Base-by-base conservation (phyloP, 2,888 invertebrate genomes). In the Scaptomyza parva region DNA sequence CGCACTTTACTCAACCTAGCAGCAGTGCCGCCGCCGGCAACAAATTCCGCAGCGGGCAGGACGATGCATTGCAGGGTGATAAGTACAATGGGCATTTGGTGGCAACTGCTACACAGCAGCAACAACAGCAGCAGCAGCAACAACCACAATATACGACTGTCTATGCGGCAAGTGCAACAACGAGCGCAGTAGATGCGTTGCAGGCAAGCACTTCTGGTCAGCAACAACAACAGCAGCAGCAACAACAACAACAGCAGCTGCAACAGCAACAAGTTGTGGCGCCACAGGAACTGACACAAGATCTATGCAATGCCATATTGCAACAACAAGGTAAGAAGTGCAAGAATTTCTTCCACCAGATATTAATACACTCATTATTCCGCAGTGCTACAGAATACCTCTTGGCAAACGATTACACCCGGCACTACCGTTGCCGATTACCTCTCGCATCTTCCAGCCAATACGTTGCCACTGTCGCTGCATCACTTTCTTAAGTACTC, bases 401-500 rank as follows among this genome's bases (percentile, higher is more conserved):
- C 91, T 54, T 92, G 92, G 92, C 92, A 92, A 73, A 90, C 91
- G 20, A 72, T 94, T 12, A 93, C 94, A n/a, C 94, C 94, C 24
- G 96, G 96, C 54, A 95, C 96, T 0, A 96, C 96, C 0, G 96
- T 97, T 8, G 96, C 96, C 9, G 96, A 97, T 92, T 97, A 97
- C 91, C 93, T 97, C 63, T 96, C 96, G 8, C 96, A 96, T 66
- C 92, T 97, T 73, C 95, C 95, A 45, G 94, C 95, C 52, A 94
- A 94, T 40, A 95, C 95, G 22, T 90, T 95, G 76, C 96, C 96
- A 0, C 91, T 97, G 57, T 96, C 96, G 24, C 92, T 97, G 52
- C 97, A 97, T 89, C 96, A 97, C 90, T 95, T 97, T 78, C 93
- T 97, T 35, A 96, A 96, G 91, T 96, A 96, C 91, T 96, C 96